Percentiles rank a stretch among this genome's conserved stretches.
Evolutionary conservation across 2,113 vertebrate species (phyloP).

Genomic region (Dicrurus megarhynchus): DNA sequence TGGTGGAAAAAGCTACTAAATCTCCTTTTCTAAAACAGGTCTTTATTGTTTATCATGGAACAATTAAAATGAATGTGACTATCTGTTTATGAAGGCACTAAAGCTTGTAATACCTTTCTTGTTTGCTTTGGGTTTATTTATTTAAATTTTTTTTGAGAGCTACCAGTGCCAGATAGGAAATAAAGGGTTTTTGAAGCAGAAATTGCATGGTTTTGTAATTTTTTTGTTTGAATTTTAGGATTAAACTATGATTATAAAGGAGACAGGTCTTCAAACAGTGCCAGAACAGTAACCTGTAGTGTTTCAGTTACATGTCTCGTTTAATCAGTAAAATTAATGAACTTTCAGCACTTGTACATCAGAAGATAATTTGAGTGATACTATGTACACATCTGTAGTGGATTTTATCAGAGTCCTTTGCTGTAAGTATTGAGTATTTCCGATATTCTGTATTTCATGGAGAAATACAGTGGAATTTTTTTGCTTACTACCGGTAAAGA

Average conservation of each 20-base stretch:
- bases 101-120: conserved; percentile 21
- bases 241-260: neutral
- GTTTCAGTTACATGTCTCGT: neutral
- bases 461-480: neutral
- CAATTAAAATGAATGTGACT: conserved; percentile 44
- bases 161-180: neutral
- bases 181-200: neutral
- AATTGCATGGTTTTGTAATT: neutral
- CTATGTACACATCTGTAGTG: neutral
- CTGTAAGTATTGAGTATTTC: neutral
- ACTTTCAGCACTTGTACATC: neutral
- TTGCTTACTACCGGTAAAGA: neutral
- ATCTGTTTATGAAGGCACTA: conserved; percentile 30
- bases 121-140: neutral
- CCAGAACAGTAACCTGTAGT: neutral
- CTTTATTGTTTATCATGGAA: conserved; percentile 29
- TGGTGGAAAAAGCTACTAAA: conserved; percentile 17
- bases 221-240: neutral
- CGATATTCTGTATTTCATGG: neutral
- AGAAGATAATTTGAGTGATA: neutral
- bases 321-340: neutral
- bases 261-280: neutral
- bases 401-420: neutral
- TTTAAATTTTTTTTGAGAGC: neutral
- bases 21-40: neutral